Conservation (phyloP, 2,888 invertebrate species). For the Cataglyphis rosenhaueri region DNA sequence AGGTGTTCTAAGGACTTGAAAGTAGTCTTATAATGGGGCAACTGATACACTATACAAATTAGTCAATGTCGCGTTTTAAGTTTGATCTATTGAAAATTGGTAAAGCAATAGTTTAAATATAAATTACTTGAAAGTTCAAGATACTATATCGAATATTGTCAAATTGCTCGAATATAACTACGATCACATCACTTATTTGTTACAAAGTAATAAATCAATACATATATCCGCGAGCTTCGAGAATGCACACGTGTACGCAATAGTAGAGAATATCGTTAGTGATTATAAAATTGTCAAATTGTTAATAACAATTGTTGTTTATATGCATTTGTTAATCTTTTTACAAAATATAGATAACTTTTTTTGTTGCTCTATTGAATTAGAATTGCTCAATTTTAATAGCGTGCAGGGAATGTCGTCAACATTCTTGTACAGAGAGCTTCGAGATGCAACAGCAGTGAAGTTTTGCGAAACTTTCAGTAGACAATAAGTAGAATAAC, state of each 20-base stretch:
- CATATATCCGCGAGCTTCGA: not conserved
- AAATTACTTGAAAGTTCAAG: slow-evolving; percentile 43
- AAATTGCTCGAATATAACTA: slow-evolving; percentile 44
- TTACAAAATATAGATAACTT: slow-evolving; percentile 39
- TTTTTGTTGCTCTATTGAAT: slow-evolving; percentile 39
- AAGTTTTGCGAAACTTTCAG: slow-evolving; percentile 30
- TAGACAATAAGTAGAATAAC: slow-evolving; percentile 57
- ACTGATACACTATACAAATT: slow-evolving; percentile 53
- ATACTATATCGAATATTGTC: slow-evolving; percentile 17
- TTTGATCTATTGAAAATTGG: slow-evolving; percentile 52
- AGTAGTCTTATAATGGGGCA: slow-evolving; percentile 59
- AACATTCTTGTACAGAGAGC: slow-evolving; percentile 47
- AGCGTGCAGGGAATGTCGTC: slow-evolving; percentile 8
- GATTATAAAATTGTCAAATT: slow-evolving; percentile 20
- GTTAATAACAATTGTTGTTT: slow-evolving; percentile 44
- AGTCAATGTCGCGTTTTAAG: slow-evolving; percentile 51
- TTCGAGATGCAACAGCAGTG: slow-evolving; percentile 24
- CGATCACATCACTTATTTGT: not conserved
- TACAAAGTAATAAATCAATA: not conserved
- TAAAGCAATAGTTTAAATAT: slow-evolving; percentile 57
- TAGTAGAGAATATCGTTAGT: slow-evolving; percentile 12
- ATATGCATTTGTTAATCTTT: slow-evolving; percentile 60
- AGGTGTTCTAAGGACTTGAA: slow-evolving; percentile 34
- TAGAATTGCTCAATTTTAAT: slow-evolving; percentile 53
- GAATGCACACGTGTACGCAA: not conserved